Conservation (phyloP, 2,113 vertebrate species). For the Dasyprocta punctata region DNA sequence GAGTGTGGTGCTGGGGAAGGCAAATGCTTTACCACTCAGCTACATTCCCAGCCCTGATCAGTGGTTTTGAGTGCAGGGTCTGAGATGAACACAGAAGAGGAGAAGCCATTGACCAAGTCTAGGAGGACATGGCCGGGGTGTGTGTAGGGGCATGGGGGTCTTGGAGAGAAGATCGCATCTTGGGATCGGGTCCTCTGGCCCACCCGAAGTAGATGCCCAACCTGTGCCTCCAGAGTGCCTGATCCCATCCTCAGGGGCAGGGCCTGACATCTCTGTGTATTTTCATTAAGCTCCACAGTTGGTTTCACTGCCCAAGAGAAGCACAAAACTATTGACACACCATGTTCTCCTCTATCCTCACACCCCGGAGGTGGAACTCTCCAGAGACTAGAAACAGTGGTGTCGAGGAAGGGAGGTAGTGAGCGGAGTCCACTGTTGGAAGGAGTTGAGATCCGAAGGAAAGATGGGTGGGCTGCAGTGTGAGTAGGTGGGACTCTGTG, state of each 20-base stretch:
- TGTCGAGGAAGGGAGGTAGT: neutral
- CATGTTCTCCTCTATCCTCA: rapidly evolving
- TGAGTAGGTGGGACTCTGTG: neutral
- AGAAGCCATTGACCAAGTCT: neutral
- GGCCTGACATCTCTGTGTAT: neutral
- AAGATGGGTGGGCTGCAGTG: neutral
- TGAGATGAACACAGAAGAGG: neutral
- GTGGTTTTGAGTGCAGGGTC: neutral
- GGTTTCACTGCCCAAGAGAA: neutral
- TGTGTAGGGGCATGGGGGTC: too few relatives aligned
- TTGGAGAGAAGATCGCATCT: neutral
- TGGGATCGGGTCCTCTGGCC: neutral
- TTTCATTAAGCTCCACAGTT: neutral
- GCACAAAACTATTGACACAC: rapidly evolving
- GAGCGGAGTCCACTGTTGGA: neutral
- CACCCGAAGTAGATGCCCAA: neutral
- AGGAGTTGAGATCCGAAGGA: neutral
- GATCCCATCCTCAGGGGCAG: neutral
- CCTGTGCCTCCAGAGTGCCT: neutral
- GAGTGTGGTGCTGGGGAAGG: neutral
- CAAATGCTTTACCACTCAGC: neutral
- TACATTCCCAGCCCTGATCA: neutral
- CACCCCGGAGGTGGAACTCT: neutral
- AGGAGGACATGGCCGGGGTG: neutral
- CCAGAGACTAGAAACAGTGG: neutral